Conservation (phyloP, 2,797 vertebrate species). For the Sciaenops ocellatus region DNA sequence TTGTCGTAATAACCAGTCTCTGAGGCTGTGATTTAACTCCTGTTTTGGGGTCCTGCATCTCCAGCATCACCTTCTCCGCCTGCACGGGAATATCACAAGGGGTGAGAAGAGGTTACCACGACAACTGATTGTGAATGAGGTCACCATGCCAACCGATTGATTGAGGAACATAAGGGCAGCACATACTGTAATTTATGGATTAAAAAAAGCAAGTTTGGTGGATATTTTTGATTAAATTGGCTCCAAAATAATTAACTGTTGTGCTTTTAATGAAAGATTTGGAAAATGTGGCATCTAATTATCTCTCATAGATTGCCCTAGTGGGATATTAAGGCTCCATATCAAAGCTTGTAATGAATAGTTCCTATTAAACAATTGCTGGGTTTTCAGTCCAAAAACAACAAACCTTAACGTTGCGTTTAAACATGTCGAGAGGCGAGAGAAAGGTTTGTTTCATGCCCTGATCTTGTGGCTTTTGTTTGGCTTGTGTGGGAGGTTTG, state of each 20-base stretch:
- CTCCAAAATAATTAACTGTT: not conserved
- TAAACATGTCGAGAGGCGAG: conserved; percentile 23
- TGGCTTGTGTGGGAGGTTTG: conserved; percentile 54
- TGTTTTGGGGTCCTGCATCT: conserved; percentile 94
- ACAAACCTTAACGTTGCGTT: not conserved
- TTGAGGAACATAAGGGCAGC: not conserved
- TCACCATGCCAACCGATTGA: conserved; percentile 51
- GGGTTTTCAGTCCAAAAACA: not conserved
- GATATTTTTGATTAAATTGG: conserved; percentile 9
- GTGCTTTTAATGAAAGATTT: conserved; percentile 15
- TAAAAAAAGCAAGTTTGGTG: not conserved
- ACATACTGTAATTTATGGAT: not conserved
- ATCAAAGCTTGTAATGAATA: conserved; percentile 17
- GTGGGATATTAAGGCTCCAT: not conserved
- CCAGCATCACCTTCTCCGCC: conserved; percentile 91
- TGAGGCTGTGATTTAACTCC: conserved; percentile 93
- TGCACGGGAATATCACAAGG: conserved; percentile 62
- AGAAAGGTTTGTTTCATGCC: conserved; percentile 12
- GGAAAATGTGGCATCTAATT: not conserved
- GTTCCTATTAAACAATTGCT: conserved; percentile 14
- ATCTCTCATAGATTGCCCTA: not conserved
- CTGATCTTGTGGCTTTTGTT: conserved; percentile 62
- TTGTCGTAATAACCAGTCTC: conserved; percentile 89
- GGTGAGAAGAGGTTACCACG: conserved; percentile 36
- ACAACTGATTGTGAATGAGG: conserved; percentile 24